Evolutionary conservation across 1,140 invertebrate genomes (phyloP), one percentile per base, ranked within the genome.

Genomic region (Ericerus pela): DNA sequence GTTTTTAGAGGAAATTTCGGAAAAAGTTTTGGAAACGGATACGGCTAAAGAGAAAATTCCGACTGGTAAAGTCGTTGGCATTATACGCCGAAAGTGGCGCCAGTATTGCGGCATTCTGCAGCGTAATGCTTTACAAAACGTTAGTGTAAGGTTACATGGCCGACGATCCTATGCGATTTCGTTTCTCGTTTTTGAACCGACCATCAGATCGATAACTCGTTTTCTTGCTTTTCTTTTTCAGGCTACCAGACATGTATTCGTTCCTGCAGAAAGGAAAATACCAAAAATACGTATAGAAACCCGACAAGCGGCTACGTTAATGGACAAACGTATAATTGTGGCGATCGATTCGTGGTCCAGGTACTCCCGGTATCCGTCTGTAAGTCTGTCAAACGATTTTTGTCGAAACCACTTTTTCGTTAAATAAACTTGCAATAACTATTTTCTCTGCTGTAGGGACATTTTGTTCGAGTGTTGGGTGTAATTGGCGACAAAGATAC

Each of bases 31-130:
- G 53, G 69, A 66, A 66, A 59, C 63, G 60, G 33, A 57, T 62
- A 62, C 69, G 59, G 58, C 33, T 64, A 60, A 62, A 47, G 68
- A 80, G 60, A 73, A 70, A 54, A 79, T 75, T 65, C 89, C 87
- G 18, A 96, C 88, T 5, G 95, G 87, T 0, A 76, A 77, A 66
- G 80, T 99, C 58, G 92, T 99, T 47, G 94, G 59, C 33, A 60
- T 60, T 43, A 88, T 99, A 43, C 80, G 85, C 58, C 76, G 96
- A 60, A 98, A 97, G 67, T 98, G 94, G 93, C 73, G 92, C 28
- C 89, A 92, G 62, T 95, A 93, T 69, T 98, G 95, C 75, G 96
- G 96, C 27, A 93, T 97, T 62, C 70, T 99, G 51, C 79, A 88
- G 65, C 79, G 79, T 20, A 88, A 81, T 68, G 73, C 79, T 11